A percentile compares a stretch with the other conserved stretches of the same genome.
Evolutionary conservation across 2,888 invertebrate genomes (phyloP).

Genomic region (Drosophila ezoana): DNA sequence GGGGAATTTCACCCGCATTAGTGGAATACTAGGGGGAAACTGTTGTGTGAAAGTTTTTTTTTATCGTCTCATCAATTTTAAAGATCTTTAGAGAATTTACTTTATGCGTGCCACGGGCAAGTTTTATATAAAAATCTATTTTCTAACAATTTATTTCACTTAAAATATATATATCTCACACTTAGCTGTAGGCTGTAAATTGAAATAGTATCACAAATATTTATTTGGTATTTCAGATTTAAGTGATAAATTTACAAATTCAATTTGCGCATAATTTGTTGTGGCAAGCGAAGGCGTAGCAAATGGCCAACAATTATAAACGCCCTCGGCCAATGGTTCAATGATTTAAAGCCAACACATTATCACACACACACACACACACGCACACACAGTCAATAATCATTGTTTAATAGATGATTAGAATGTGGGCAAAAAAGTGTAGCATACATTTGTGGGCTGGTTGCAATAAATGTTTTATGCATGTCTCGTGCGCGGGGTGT

Average conservation of each 20-base stretch:
- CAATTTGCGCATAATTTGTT: conserved; percentile 63
- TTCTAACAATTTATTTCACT: not conserved
- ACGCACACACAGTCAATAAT: conserved; percentile 54
- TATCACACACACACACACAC: conserved; percentile 9
- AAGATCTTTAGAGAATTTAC: too few relatives aligned
- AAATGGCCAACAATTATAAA: conserved; percentile 65
- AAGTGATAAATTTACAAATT: conserved; percentile 42
- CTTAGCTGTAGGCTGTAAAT: not conserved
- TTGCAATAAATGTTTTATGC: conserved; percentile 46
- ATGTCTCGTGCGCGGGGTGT: conserved; percentile 34
- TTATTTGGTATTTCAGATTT: conserved; percentile 42
- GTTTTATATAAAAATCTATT: not conserved
- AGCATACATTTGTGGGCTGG: conserved; percentile 43
- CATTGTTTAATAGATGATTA: conserved; percentile 72
- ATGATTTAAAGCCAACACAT: conserved; percentile 64
- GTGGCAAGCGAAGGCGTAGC: conserved; percentile 37
- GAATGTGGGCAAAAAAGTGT: conserved; percentile 36
- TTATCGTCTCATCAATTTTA: too few relatives aligned
- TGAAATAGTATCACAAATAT: not conserved
- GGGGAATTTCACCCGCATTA: too few relatives aligned
- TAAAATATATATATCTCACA: not conserved
- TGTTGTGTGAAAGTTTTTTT: too few relatives aligned
- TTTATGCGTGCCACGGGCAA: conserved; percentile 1
- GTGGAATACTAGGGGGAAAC: too few relatives aligned
- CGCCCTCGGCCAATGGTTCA: conserved; percentile 52